Base-by-base conservation (phyloP, 2,113 vertebrate species). In the Cryptotis parvus region DNA sequence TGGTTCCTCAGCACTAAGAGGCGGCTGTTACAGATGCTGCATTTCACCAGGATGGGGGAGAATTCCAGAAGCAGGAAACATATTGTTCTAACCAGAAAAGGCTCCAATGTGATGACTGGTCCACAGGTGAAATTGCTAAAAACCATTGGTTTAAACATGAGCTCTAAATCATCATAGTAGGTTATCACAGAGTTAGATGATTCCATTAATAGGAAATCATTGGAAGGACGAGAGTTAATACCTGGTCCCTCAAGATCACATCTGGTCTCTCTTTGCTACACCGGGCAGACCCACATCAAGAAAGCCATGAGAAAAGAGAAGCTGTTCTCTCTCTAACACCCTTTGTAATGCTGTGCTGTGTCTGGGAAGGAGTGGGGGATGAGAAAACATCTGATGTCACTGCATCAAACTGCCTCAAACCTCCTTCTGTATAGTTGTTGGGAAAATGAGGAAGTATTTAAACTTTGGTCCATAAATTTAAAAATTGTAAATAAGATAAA, bases 401-500 rank as follows among this genome's bases (percentile, higher is more conserved):
- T 76, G 87, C 39, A 81, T 91, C 76, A 80, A 69, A 93, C 72
- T 73, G 24, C 75, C 70, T 85, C 78, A 69, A 69, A 65, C 26
- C 29, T 22, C 52, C 27, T 7, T 75, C 91, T 93, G 95, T 91
- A 94, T 78, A 88, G 55, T 55, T 93, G 68, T 74, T 91, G 68
- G 74, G 79, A 89, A 94, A 90, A 90, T 35, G 68, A 95, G 68
- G 72, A 96, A 90, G 35, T 27, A 4, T 94, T 94, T 94, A 96
- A 94, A 41, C 72, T 66, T 76, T 78, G 43, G 29, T 52, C 68
- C 76, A 75, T 88, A 77, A 91, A 52, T 87, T 93, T 89, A 93
- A 90, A 94, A 91, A 89, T 96, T 94, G 91, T 91, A 93, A 97
- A 96, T 96, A 94, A 93, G 6, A 72, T 45, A 97, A 97, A 96